Conservation (phyloP, 2,888 invertebrate species). For the Prosapia bicincta region DNA sequence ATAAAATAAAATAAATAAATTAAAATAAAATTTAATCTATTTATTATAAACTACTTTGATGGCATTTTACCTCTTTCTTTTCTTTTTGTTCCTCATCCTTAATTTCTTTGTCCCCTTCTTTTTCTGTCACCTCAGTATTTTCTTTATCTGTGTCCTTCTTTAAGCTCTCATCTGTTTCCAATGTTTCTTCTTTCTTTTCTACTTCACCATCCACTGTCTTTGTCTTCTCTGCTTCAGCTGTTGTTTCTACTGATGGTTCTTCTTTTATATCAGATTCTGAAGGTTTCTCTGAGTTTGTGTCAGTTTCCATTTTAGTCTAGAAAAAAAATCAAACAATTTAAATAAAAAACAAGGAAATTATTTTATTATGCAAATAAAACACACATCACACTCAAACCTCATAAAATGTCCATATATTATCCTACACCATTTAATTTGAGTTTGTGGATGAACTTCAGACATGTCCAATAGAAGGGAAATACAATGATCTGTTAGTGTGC, state of each 20-base stretch:
- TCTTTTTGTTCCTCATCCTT: conserved; percentile 34
- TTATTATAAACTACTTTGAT: too few species aligned
- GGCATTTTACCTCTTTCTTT: conserved; percentile 31
- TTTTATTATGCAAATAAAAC: too few species aligned
- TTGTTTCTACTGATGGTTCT: conserved; percentile 40
- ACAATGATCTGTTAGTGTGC: too few species aligned
- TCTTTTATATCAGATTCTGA: conserved; percentile 29
- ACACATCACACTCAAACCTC: too few species aligned
- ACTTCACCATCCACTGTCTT: conserved; percentile 41
- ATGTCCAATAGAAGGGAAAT: too few species aligned
- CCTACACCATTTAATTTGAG: too few species aligned
- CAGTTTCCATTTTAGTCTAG: conserved; percentile 32
- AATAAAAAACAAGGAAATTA: too few species aligned
- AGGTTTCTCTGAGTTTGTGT: conserved; percentile 37
- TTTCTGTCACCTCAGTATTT: conserved; percentile 46
- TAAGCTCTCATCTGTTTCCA: conserved; percentile 30
- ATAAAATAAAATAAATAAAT: too few species aligned
- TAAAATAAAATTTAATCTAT: too few species aligned
- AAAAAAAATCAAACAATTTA: neutral
- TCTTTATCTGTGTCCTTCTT: conserved; percentile 28
- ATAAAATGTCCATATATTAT: too few species aligned
- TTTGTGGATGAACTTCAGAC: too few species aligned
- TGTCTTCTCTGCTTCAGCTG: conserved; percentile 32
- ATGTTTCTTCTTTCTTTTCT: conserved; percentile 34
- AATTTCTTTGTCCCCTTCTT: conserved; percentile 30